phyloP scores from a whole-genome alignment of 2,113 vertebrate genomes.

The Coturnix japonica region DNA sequence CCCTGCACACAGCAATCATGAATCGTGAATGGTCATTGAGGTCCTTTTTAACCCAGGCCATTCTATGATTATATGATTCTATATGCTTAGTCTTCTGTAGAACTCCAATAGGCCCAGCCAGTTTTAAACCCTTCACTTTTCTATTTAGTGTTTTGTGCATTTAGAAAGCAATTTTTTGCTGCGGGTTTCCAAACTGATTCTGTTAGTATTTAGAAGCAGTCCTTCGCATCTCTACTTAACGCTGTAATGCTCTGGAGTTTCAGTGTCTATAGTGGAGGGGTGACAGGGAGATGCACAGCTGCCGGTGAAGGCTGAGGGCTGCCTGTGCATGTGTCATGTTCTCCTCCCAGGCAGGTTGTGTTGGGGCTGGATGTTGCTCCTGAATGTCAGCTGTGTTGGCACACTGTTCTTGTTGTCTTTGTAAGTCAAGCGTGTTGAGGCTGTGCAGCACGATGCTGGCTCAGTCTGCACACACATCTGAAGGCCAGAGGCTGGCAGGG shows the following conservation, averaged over 20 bases:
- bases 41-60: too few relatives aligned
- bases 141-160: not conserved
- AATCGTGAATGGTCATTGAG: too few relatives aligned
- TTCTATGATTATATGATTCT: too few relatives aligned
- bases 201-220: not conserved
- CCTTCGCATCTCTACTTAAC: not conserved
- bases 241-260: not conserved
- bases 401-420: not conserved
- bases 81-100: not conserved
- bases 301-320: not conserved
- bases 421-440: rapidly evolving
- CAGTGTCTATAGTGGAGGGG: not conserved
- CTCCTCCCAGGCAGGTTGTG: not conserved
- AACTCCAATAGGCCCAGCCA: not conserved
- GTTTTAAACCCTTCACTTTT: not conserved
- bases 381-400: not conserved
- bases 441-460: rapidly evolving
- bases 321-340: rapidly evolving
- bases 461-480: rapidly evolving
- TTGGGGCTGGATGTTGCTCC: not conserved
- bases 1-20: too few relatives aligned
- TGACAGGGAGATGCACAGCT: rapidly evolving
- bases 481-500: not conserved
- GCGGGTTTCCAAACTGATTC: not conserved
- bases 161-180: not conserved